Evolutionary conservation across 2,797 vertebrate genomes (phyloP).

Genomic region (Mus spretus): DNA sequence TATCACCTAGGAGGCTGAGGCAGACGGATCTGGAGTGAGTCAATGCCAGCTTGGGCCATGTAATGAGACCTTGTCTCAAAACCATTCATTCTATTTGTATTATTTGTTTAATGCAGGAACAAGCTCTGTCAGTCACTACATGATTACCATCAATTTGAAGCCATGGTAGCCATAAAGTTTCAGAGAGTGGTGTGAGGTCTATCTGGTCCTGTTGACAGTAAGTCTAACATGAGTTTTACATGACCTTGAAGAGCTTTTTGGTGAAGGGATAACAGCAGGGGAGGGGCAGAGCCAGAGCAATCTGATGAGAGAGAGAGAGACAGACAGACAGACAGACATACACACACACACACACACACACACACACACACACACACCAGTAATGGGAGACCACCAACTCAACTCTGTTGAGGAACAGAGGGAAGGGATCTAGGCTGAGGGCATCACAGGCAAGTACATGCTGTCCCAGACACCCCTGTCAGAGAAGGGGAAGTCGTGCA

Average conservation of each 20-base stretch:
- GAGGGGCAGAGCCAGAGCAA: neutral
- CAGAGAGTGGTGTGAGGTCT: neutral
- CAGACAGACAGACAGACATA: too few relatives aligned
- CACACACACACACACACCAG: neutral
- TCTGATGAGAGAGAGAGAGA: neutral
- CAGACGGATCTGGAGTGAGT: neutral
- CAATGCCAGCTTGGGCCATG: neutral
- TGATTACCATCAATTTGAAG: neutral
- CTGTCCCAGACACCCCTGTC: neutral
- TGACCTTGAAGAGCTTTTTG: neutral
- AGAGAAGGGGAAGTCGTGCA: neutral
- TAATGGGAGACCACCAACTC: neutral
- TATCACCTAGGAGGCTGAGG: neutral
- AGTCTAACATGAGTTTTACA: neutral
- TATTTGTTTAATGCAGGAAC: neutral
- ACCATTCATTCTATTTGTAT: neutral
- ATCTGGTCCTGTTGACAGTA: neutral
- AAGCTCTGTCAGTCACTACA: neutral
- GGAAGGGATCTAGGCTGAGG: neutral
- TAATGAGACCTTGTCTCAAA: neutral
- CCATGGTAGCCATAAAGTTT: neutral
- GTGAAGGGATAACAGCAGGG: neutral
- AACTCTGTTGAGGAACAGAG: neutral
- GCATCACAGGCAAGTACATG: neutral
- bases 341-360: too few relatives aligned